phyloP scores from a whole-genome alignment of 2,113 vertebrate genomes.

The Bombycilla garrulus region DNA sequence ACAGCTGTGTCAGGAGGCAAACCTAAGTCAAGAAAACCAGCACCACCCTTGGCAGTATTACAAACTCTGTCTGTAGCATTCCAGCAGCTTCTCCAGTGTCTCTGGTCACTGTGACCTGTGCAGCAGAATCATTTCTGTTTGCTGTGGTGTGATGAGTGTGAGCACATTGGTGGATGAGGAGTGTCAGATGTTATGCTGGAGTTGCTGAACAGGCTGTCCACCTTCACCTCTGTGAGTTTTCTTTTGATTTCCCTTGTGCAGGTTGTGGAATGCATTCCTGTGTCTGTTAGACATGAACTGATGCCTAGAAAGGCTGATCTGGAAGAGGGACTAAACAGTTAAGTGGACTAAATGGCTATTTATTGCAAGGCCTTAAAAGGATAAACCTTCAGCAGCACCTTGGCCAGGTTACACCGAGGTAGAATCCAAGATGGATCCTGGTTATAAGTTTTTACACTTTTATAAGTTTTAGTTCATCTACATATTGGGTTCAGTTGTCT shows the following conservation, averaged over 20 bases:
- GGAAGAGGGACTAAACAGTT: no score
- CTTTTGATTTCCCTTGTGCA: not conserved
- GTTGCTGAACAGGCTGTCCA: rapidly evolving
- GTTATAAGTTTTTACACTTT: no score
- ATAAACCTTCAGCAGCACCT: no score
- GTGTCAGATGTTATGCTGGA: not conserved
- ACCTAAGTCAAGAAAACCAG: not conserved
- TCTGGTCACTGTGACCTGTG: not conserved
- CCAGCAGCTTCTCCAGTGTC: not conserved
- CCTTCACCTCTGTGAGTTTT: not conserved
- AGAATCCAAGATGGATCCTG: no score
- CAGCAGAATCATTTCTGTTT: not conserved
- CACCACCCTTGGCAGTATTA: not conserved
- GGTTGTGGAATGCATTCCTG: not conserved
- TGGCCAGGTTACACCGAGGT: no score
- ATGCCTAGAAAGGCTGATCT: no score
- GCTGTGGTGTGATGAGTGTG: not conserved
- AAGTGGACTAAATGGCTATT: no score
- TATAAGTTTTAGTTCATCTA: no score
- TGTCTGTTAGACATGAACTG: not conserved
- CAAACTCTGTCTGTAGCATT: not conserved
- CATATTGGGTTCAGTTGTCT: no score
- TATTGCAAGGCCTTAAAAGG: no score
- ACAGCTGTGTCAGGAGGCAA: not conserved
- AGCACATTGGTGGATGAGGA: rapidly evolving